phyloP scores from a whole-genome alignment of 2,888 invertebrate species.

The Hydrotaea diabolus region DNA sequence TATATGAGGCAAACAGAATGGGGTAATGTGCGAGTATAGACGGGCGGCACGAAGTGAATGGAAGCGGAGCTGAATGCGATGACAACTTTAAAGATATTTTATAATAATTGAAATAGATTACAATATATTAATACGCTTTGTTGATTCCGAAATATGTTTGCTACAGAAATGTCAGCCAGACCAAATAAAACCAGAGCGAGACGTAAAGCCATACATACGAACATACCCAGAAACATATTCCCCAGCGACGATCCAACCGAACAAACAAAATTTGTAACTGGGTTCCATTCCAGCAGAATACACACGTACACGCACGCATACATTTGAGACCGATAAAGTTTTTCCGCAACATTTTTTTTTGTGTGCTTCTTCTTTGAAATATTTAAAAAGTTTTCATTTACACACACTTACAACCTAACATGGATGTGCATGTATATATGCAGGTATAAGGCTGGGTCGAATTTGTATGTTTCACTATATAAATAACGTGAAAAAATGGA shows the following conservation, averaged over 20 bases:
- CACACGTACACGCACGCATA: background rate
- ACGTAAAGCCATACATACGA: no score
- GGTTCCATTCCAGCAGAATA: background rate
- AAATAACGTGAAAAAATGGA: no score
- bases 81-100: constrained; percentile 46
- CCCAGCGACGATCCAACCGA: background rate
- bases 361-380: constrained; percentile 13
- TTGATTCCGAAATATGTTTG: constrained; percentile 51
- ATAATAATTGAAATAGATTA: constrained; percentile 51
- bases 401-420: no score
- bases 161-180: constrained; percentile 32
- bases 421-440: background rate
- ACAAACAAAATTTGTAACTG: background rate
- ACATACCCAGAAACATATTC: no score
- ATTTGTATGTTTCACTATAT: no score
- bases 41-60: background rate
- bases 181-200: constrained; percentile 6
- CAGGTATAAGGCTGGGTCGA: no score
- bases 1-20: constrained; percentile 8
- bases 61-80: background rate
- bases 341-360: constrained; percentile 36
- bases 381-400: constrained; percentile 21
- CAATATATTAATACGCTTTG: constrained; percentile 55
- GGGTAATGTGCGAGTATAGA: background rate
- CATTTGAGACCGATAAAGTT: constrained; percentile 31